Conservation (phyloP, 2,888 invertebrate species). For the Melanargia galathea region DNA sequence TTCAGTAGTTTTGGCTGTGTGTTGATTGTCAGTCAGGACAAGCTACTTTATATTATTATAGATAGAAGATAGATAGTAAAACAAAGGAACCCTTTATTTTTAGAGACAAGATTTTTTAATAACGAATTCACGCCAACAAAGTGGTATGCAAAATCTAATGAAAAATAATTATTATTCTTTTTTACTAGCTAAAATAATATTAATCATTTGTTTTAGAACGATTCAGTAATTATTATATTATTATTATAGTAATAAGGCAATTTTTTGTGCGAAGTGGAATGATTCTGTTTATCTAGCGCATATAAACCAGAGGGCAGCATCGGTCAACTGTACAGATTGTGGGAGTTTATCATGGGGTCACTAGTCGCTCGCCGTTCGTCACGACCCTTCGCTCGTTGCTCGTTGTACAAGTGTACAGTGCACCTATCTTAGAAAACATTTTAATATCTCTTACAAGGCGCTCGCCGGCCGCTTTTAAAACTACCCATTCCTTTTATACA, state of each 20-base stretch:
- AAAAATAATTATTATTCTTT: too few relatives aligned
- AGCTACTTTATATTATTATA: too few relatives aligned
- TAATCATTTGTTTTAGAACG: background rate
- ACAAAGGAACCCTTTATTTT: too few relatives aligned
- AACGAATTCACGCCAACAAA: too few relatives aligned
- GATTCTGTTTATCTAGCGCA: conserved; percentile 48
- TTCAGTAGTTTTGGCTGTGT: too few relatives aligned
- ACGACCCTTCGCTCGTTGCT: conserved; percentile 45
- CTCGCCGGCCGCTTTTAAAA: background rate
- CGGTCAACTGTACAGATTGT: conserved; percentile 61
- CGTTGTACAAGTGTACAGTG: conserved; percentile 8
- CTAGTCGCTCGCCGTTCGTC: conserved; percentile 41
- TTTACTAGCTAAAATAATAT: too few relatives aligned
- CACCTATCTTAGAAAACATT: conserved; percentile 22
- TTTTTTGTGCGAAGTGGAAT: conserved; percentile 29
- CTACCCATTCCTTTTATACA: background rate
- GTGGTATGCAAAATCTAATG: too few relatives aligned
- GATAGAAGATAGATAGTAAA: too few relatives aligned
- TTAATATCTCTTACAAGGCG: background rate
- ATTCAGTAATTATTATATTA: too few relatives aligned
- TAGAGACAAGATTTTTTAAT: too few relatives aligned
- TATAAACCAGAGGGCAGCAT: conserved; percentile 57
- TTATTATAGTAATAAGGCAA: conserved; percentile 7
- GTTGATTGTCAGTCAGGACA: too few relatives aligned
- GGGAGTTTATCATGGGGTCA: conserved; percentile 71